Base-by-base conservation (phyloP, 1,140 invertebrate species). In the Aricia agestis region DNA sequence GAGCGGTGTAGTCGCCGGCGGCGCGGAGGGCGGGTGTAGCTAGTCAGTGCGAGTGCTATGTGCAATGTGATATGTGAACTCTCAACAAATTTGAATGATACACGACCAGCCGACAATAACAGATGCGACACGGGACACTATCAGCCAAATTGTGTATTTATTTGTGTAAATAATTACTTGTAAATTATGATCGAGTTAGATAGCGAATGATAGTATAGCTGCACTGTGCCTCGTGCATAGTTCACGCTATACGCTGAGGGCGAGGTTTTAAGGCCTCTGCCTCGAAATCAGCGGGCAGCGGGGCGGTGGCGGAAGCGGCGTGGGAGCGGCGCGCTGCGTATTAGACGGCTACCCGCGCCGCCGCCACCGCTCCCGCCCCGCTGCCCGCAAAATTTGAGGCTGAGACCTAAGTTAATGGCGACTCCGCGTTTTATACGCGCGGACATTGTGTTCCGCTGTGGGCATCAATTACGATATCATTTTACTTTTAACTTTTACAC, bases 121-220 rank as follows among this genome's bases (percentile, higher is more conserved):
- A 57, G 65, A 70, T 68, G 1, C 69, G 69, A 31, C n/a, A 45
- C 69, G 31, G 36, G 69, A 74, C 73, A 77, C 82, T 80, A 69
- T 79, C 87, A 84, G 82, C 85, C 85, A 89, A 89, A 89, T 87
- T 81, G 76, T 86, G 82, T 89, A 87, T 87, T 89, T 87, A 89
- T 87, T 90, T 80, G 78, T 84, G 87, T 90, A 90, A 83, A 89
- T 89, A 86, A 78, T 76, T 82, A 82, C 67, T 69, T 89, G 82
- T 89, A 90, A 83, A 89, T 82, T 85, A 83, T 82, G 78, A 82
- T 80, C 79, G 78, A 76, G 68, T 81, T 90, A 90, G 86, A 85
- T 90, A 90, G 88, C 83, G 78, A 89, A 90, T 90, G 79, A 36
- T 36, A 36, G 36, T 52, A 52, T 52, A 15, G 9, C 9, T 13